Conservation (phyloP, 2,797 vertebrate genomes). For the Mus minutoides region DNA sequence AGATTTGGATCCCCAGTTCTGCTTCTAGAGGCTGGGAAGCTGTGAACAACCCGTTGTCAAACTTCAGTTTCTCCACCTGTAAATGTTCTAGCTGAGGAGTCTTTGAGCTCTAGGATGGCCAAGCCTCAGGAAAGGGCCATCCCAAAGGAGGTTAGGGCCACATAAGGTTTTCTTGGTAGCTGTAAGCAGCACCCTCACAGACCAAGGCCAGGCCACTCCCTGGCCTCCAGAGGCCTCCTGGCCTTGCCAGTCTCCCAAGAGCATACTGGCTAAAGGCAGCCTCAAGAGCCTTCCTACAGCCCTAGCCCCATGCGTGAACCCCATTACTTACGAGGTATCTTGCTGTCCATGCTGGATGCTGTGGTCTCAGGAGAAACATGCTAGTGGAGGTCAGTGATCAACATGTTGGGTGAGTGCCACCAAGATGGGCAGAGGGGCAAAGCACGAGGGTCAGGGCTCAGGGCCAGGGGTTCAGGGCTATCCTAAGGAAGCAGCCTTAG, state of each 20-base stretch:
- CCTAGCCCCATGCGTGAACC: neutral
- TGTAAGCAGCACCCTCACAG: neutral
- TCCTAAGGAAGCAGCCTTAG: accelerated
- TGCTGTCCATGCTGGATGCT: neutral
- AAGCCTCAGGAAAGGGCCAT: neutral
- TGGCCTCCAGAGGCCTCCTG: neutral
- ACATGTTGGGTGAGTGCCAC: too few species aligned
- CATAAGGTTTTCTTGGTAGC: neutral
- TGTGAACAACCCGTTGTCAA: too few species aligned
- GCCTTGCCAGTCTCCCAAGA: neutral
- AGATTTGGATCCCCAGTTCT: neutral
- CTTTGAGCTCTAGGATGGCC: neutral
- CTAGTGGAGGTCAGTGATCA: neutral
- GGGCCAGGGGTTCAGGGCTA: neutral
- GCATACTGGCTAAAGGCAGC: too few species aligned
- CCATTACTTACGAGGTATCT: neutral
- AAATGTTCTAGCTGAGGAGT: neutral
- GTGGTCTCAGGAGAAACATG: neutral
- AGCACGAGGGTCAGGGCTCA: neutral
- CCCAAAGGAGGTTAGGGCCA: neutral
- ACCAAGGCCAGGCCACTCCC: neutral
- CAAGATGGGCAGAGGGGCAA: neutral
- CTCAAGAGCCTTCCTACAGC: accelerated
- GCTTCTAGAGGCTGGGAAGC: neutral
- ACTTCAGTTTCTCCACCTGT: neutral